Base-by-base conservation (phyloP, 2,797 vertebrate species). In the Borostomias antarcticus region DNA sequence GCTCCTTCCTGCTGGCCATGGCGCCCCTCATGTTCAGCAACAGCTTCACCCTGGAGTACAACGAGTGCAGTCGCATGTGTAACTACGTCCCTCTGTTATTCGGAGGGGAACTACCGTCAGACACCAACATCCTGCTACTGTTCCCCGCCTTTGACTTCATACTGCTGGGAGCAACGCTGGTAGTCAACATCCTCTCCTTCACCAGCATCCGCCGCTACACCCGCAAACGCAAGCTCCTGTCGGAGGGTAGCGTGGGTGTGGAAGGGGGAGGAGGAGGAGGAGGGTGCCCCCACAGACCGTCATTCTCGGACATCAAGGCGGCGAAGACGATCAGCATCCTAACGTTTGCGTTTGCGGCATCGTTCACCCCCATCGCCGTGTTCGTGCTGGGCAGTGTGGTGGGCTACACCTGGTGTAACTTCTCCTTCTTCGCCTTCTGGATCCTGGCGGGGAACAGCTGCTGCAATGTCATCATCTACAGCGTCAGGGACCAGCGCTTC, bases 401-500 rank as follows among this genome's bases (percentile, higher is more conserved):
- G 74, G 93, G 94, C 58, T 88, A 93, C 79, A 85, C 85, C 19
- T 95, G 94, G 93, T 95, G 94, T 83, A 91, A 89, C 77, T 94
- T 95, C 77, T 94, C 94, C 64, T 95, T 94, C 63, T 86, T 93
- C 25, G 93, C 94, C 66, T 95, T 95, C 80, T 95, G 94, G 94
- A 93, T 93, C 58, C 86, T 94, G 69, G 85, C 93, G 8, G 91
- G 91, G 62, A 95, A 93, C 85, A 95, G 94, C 75, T 94, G 93
- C 80, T 94, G 94, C 82, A 95, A 94, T 58, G 93, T 95, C 23
- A 91, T 94, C 45, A 95, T 94, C 80, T 94, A 94, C 85, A 93
- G 93, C 3, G 81, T 91, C 68, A 82, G 90, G 80, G 94, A 95
- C 83, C 90, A 88, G 51, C 92, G 89, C 51, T 95, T 94, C 82